Conservation (phyloP, 2,888 invertebrate species). For the Latheticus oryzae region DNA sequence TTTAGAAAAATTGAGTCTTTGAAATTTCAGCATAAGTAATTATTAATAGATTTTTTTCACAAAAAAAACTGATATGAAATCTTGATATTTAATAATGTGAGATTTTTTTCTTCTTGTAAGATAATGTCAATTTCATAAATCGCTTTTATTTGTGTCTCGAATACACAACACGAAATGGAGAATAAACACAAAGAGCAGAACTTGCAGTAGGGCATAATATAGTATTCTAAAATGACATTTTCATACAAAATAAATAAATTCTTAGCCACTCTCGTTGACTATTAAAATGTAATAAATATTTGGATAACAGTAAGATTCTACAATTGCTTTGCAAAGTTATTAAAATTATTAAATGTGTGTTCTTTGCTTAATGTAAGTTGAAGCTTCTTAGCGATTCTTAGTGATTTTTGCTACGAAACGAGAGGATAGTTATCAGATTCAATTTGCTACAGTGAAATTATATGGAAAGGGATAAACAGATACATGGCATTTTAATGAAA, state of each 20-base stretch:
- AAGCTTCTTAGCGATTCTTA: slow-evolving; percentile 2
- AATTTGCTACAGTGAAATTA: slow-evolving; percentile 19
- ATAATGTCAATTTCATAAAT: slow-evolving; percentile 40
- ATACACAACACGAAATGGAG: slow-evolving; percentile 35
- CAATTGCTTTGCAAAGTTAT: slow-evolving; percentile 26
- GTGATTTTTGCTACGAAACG: background rate
- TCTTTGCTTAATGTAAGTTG: slow-evolving; percentile 8
- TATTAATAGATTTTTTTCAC: too few species aligned
- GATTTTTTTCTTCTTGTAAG: slow-evolving; percentile 26
- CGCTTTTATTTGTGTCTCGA: slow-evolving; percentile 35
- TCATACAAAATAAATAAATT: slow-evolving; percentile 38
- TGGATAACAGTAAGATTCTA: slow-evolving; percentile 19
- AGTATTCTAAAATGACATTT: slow-evolving; percentile 37
- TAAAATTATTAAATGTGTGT: slow-evolving; percentile 20
- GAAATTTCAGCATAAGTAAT: too few species aligned
- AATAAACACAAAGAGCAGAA: slow-evolving; percentile 36
- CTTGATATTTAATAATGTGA: slow-evolving; percentile 24
- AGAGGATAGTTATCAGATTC: slow-evolving; percentile 21
- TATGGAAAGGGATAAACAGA: slow-evolving; percentile 39
- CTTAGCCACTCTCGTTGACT: slow-evolving; percentile 35
- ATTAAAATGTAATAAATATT: slow-evolving; percentile 41
- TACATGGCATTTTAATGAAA: slow-evolving; percentile 43
- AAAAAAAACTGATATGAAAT: too few species aligned
- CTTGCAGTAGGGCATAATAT: slow-evolving; percentile 34
- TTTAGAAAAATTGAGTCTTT: too few species aligned